Conservation (phyloP, 1,140 invertebrate genomes). For the Conus betulinus region DNA sequence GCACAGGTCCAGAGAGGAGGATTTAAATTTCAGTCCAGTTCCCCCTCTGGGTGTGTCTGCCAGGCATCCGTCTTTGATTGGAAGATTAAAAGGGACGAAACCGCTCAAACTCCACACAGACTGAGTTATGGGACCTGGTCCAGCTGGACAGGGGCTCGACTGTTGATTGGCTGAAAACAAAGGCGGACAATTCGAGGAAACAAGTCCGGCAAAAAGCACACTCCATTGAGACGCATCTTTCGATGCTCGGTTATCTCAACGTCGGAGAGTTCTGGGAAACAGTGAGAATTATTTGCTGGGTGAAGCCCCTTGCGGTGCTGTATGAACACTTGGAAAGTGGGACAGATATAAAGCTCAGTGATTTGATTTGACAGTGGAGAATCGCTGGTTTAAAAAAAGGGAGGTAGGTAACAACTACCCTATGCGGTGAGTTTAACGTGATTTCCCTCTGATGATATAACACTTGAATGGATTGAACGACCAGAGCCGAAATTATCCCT, state of each 20-base stretch:
- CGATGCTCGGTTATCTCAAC: not conserved
- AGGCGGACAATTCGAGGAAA: not conserved
- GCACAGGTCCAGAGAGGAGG: not conserved
- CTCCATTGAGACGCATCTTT: not conserved
- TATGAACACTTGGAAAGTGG: not conserved
- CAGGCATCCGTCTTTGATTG: not conserved
- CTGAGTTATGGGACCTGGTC: not conserved
- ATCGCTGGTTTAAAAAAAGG: no score
- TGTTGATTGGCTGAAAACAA: not conserved
- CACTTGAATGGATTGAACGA: no score
- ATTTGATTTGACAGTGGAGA: no score
- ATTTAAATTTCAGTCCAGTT: not conserved
- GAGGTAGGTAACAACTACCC: no score
- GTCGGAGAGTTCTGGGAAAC: not conserved
- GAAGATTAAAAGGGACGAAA: conserved; percentile 8
- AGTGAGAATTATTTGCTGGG: not conserved
- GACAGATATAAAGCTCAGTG: not conserved
- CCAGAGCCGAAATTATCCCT: no score
- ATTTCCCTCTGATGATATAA: no score
- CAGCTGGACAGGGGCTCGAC: not conserved
- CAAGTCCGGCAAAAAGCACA: not conserved
- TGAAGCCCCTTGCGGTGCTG: not conserved
- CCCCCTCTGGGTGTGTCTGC: not conserved
- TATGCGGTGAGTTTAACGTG: no score
- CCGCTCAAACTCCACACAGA: not conserved